Percentiles rank a stretch among this genome's conserved stretches.
phyloP scores from a whole-genome alignment of 2,797 vertebrate species.

The Nyctalus aviator region DNA sequence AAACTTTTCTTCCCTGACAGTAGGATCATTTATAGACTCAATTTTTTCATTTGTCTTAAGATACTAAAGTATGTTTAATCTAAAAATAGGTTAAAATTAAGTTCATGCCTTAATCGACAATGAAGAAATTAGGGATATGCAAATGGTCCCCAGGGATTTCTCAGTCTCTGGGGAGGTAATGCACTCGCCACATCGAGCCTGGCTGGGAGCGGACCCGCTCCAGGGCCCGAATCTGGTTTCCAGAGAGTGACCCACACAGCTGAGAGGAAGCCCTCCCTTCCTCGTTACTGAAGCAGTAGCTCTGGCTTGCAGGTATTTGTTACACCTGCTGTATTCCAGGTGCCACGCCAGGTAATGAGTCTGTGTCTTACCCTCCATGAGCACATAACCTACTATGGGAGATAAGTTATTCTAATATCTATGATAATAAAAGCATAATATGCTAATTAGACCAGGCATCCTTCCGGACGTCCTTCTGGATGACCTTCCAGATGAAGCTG shows the following conservation, averaged over 20 bases:
- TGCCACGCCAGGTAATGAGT: background rate
- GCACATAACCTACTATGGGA: background rate
- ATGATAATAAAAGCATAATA: no score
- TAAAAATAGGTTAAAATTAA: constrained; percentile 9
- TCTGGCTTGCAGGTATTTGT: background rate
- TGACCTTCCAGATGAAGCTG: no score
- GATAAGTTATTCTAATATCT: background rate
- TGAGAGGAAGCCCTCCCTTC: background rate
- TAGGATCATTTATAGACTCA: background rate
- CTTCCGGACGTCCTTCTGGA: no score
- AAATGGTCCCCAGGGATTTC: background rate
- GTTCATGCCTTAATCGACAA: constrained; percentile 18
- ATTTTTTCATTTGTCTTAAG: background rate
- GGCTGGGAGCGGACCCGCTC: background rate
- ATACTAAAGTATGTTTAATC: constrained; percentile 27
- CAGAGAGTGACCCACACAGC: background rate
- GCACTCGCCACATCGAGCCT: background rate
- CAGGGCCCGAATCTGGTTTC: background rate
- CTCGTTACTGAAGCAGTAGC: background rate
- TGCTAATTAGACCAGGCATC: no score
- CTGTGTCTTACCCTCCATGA: background rate
- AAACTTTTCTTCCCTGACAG: background rate
- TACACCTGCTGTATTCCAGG: background rate
- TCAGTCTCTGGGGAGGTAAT: background rate
- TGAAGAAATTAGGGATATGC: background rate